phyloP scores from a whole-genome alignment of 2,113 vertebrate genomes.

The Ictidomys tridecemlineatus region DNA sequence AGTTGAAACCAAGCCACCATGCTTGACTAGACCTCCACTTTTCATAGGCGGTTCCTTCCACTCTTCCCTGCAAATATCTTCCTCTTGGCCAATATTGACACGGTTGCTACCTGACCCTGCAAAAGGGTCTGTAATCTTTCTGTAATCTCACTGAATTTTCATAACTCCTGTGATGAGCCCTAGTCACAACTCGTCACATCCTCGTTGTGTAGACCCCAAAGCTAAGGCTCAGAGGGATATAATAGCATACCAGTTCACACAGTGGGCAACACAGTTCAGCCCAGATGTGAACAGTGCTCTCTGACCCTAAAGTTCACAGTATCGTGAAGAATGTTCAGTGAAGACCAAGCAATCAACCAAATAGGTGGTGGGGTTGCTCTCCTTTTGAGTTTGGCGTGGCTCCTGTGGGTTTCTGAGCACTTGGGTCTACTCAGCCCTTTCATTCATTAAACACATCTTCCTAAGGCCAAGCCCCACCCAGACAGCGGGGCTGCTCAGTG shows the following conservation, averaged over 20 bases:
- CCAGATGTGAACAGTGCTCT: background rate
- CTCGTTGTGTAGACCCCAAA: background rate
- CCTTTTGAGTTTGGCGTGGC: background rate
- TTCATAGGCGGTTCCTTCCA: slow-evolving; percentile 6
- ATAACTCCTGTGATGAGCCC: background rate
- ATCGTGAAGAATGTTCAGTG: background rate
- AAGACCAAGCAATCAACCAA: background rate
- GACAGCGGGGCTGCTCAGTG: background rate
- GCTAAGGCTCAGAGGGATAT: background rate
- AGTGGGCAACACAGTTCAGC: background rate
- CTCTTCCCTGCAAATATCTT: background rate
- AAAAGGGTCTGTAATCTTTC: background rate
- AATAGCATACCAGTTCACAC: background rate
- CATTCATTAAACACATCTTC: background rate
- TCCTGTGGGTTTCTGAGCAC: background rate
- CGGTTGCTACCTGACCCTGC: slow-evolving; percentile 38
- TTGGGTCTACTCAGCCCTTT: background rate
- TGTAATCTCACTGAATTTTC: background rate
- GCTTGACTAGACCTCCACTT: background rate
- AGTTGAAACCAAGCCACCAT: background rate
- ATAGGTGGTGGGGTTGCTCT: background rate
- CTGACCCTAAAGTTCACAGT: background rate
- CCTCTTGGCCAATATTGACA: slow-evolving; percentile 45
- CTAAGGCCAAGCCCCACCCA: background rate
- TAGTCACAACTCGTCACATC: background rate